Percentiles rank a stretch among this genome's conserved stretches.
phyloP scores from a whole-genome alignment of 1,140 invertebrate species.

The Danaus melanippus region DNA sequence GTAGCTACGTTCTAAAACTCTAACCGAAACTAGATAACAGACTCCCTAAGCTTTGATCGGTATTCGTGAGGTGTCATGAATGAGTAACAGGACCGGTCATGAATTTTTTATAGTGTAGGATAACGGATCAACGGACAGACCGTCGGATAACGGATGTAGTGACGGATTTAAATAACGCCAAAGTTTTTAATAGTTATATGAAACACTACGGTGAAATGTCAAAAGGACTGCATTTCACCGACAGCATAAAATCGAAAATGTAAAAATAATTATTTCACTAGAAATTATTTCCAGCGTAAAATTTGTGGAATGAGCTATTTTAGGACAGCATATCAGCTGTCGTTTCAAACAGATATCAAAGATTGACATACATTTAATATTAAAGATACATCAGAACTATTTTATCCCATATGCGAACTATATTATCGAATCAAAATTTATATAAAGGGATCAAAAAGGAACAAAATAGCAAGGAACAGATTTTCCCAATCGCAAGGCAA shows the following conservation, averaged over 20 bases:
- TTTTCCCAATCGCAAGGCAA: conserved; percentile 39
- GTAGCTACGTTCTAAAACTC: conserved; percentile 1
- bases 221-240: too few relatives aligned
- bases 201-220: too few relatives aligned
- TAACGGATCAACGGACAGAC: conserved; percentile 30
- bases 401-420: too few relatives aligned
- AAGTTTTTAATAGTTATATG: too few relatives aligned
- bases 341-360: too few relatives aligned
- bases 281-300: too few relatives aligned
- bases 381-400: too few relatives aligned
- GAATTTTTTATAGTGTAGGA: conserved; percentile 53
- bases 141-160: conserved; percentile 19
- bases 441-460: too few relatives aligned
- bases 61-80: conserved; percentile 40
- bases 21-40: conserved; percentile 16
- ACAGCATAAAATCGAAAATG: conserved; percentile 3
- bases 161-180: neutral
- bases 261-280: neutral
- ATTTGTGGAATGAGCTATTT: too few relatives aligned
- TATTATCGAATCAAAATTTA: too few relatives aligned
- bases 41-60: conserved; percentile 19
- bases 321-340: too few relatives aligned
- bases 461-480: conserved; percentile 21
- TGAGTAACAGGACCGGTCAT: conserved; percentile 46
- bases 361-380: too few relatives aligned